Percentiles rank a stretch among this genome's conserved stretches.
phyloP scores from a whole-genome alignment of 2,888 invertebrate genomes.

The Cheilosia urbana region DNA sequence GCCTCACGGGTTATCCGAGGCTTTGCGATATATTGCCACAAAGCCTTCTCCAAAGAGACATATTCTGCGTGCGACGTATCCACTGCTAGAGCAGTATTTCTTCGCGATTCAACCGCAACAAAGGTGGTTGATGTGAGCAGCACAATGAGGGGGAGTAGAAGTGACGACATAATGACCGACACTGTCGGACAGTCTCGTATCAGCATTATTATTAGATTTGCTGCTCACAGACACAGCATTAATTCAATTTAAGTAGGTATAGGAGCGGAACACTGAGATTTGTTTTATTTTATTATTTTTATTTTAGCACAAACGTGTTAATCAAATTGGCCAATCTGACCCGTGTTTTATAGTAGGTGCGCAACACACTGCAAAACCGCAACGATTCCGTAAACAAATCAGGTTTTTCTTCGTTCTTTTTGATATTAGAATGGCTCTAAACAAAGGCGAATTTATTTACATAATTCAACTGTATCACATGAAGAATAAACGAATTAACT shows the following conservation, averaged over 20 bases:
- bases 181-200: conserved; percentile 50
- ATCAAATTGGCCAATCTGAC: conserved; percentile 44
- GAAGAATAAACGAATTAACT: not conserved
- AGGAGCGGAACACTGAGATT: conserved; percentile 23
- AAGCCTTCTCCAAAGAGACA: conserved; percentile 85
- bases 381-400: conserved; percentile 48
- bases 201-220: conserved; percentile 61
- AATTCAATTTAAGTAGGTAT: conserved; percentile 58
- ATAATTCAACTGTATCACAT: conserved; percentile 21
- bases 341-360: not conserved
- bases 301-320: conserved; percentile 11
- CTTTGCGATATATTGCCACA: conserved; percentile 81
- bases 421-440: conserved; percentile 3
- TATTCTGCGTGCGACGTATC: conserved; percentile 87
- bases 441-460: conserved; percentile 45
- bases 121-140: conserved; percentile 40
- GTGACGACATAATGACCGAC: conserved; percentile 59
- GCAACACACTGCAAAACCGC: conserved; percentile 13
- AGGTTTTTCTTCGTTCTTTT: conserved; percentile 6
- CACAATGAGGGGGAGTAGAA: conserved; percentile 30
- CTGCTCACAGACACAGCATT: conserved; percentile 45
- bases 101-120: conserved; percentile 65
- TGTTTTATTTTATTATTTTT: conserved; percentile 8
- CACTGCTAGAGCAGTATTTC: conserved; percentile 82
- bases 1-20: conserved; percentile 77